Conservation (phyloP, 1,140 invertebrate genomes). For the Asobara japonica region DNA sequence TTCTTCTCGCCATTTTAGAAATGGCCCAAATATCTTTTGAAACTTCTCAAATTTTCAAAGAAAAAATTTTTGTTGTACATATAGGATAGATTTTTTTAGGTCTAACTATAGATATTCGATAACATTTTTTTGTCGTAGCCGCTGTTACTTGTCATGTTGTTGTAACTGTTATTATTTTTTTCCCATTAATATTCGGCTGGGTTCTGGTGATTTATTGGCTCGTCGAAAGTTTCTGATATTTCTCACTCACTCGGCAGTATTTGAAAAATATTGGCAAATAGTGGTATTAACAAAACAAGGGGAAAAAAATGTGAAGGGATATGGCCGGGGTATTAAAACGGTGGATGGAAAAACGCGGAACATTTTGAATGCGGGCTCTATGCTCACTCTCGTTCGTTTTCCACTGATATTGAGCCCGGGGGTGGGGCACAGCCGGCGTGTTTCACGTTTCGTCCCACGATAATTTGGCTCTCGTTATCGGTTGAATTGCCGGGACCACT, state of each 20-base stretch:
- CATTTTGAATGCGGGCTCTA: not conserved
- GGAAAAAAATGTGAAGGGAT: not conserved
- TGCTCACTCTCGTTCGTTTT: constrained; percentile 1
- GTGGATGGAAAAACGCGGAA: not conserved
- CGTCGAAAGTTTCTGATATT: not conserved
- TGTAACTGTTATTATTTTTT: not conserved
- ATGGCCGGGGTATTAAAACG: not conserved
- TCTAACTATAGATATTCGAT: no score
- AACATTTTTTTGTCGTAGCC: no score
- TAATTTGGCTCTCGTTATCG: constrained; percentile 52
- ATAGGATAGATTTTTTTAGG: no score
- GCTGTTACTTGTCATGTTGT: not conserved
- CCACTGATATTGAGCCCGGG: not conserved
- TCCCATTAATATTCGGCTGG: not conserved
- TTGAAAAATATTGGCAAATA: not conserved
- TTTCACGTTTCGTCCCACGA: constrained; percentile 46
- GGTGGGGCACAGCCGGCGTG: not conserved
- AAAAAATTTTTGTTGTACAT: no score
- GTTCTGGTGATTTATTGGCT: not conserved
- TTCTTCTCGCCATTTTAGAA: no score
- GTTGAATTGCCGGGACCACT: constrained; percentile 45
- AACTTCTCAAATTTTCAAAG: no score
- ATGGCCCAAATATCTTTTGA: no score
- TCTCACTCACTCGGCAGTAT: not conserved
- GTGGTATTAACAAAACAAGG: not conserved